Base-by-base conservation (phyloP, 2,888 invertebrate species). In the Nebria salina region DNA sequence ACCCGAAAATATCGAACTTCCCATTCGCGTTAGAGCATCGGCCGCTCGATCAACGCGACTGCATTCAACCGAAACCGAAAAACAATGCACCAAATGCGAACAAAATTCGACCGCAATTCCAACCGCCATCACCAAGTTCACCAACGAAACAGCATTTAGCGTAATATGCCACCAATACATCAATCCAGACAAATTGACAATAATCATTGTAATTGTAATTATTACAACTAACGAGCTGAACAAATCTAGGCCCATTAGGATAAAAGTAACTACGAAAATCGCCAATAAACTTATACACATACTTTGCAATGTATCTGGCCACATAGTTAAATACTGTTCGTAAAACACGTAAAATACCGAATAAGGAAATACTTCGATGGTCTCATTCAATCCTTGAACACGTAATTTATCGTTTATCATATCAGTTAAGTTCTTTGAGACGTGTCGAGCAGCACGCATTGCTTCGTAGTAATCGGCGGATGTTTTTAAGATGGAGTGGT, bases 41-140 rank as follows among this genome's bases (percentile, higher is more conserved):
- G 95, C 92, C 0, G 98, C 96, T 84, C 98, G 91, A 82, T 92
- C 92, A 42, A 94, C 92, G 83, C 96, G 91, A 70, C 93, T 92
- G 82, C 91, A 91, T 85, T 94, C 92, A 78, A 94, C 92, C 76
- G 96, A 96, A 77, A 95, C 91, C 0, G 95, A 93, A 91, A 98
- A 99, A 82, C 96, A 95, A 89, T 98, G 96, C 83, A 97, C 97
- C 85, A 99, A 91, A 90, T 99, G 99, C 83, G 98, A 98, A 89
- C 98, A 98, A 90, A 99, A 99, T 90, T 99, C 99, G 66, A 99
- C 99, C 15, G 98, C 95, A 84, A 99, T 99, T 73, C 99, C 99
- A 84, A 99, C 96, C 54, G 98, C 97, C 98, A 96, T 98, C 77
- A 96, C 97, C 85, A 99, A 92, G 90, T 99, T 99, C 82, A 99